A percentile compares a stretch with the other conserved stretches of the same genome.
Conservation (phyloP, 2,113 vertebrate species). For the Peromyscus polionotus region DNA sequence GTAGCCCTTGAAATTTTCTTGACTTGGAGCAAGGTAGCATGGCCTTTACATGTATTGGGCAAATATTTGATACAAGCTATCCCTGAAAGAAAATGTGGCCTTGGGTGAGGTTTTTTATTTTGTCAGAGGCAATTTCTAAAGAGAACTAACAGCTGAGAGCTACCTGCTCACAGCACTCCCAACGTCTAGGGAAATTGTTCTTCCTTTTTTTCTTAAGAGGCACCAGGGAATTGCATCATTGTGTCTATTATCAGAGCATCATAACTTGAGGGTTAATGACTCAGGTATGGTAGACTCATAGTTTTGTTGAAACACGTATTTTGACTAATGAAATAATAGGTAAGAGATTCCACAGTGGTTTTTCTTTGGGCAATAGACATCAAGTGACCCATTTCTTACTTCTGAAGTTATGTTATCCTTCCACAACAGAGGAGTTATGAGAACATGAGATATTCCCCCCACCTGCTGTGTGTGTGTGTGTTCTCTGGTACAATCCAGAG, state of each 20-base stretch:
- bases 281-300: not conserved
- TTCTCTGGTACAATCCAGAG: not conserved
- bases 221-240: not conserved
- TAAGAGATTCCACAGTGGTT: not conserved
- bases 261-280: constrained; percentile 15
- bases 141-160: not conserved
- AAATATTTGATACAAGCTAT: not conserved
- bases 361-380: constrained; percentile 46
- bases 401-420: not conserved
- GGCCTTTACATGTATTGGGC: not conserved
- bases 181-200: not conserved
- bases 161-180: not conserved
- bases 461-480: not conserved
- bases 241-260: not conserved
- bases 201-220: not conserved
- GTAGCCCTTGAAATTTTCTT: not conserved
- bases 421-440: not conserved
- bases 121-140: not conserved
- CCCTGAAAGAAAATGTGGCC: not conserved
- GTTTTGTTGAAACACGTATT: not conserved
- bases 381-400: constrained; percentile 21
- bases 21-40: not conserved
- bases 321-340: not conserved
- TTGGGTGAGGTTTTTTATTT: not conserved
- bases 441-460: not conserved